Percentiles rank a stretch among this genome's conserved stretches.
Conservation (phyloP, 1,140 invertebrate species). For the Phocides pigmalion region DNA sequence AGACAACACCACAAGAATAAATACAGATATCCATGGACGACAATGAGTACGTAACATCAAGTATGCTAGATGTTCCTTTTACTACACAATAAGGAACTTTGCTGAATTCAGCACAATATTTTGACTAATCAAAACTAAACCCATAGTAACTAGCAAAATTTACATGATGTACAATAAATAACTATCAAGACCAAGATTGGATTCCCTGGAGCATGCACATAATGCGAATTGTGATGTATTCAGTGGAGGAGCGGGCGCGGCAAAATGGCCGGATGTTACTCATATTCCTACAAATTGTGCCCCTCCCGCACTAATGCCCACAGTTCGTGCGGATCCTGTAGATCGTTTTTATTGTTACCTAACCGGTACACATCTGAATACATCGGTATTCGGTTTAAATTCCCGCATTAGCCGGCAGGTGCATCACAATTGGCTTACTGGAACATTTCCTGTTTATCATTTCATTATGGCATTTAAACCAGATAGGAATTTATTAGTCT, state of each 20-base stretch:
- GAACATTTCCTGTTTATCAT: constrained; percentile 11
- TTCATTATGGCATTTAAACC: background rate
- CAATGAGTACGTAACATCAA: no score
- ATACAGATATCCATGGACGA: no score
- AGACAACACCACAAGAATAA: no score
- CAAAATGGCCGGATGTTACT: constrained; percentile 48
- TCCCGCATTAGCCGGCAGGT: background rate
- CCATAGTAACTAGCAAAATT: background rate
- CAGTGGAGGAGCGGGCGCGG: constrained; percentile 34
- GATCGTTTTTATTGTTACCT: constrained; percentile 14
- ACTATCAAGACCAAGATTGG: constrained; percentile 19
- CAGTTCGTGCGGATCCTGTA: background rate
- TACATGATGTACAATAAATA: background rate
- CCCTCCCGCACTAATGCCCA: constrained; percentile 39
- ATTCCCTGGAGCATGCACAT: constrained; percentile 20
- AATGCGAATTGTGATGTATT: constrained; percentile 17
- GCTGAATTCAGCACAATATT: no score
- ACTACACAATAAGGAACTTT: no score
- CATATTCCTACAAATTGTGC: constrained; percentile 45
- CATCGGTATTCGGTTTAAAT: background rate
- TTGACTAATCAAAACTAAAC: background rate
- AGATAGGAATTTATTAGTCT: background rate
- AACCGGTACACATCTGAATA: constrained; percentile 20
- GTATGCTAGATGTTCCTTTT: no score
- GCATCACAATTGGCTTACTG: constrained; percentile 13